Evolutionary conservation across 2,113 vertebrate species (phyloP), one percentile per base, ranked within the genome.

Genomic region (Cyanistes caeruleus): DNA sequence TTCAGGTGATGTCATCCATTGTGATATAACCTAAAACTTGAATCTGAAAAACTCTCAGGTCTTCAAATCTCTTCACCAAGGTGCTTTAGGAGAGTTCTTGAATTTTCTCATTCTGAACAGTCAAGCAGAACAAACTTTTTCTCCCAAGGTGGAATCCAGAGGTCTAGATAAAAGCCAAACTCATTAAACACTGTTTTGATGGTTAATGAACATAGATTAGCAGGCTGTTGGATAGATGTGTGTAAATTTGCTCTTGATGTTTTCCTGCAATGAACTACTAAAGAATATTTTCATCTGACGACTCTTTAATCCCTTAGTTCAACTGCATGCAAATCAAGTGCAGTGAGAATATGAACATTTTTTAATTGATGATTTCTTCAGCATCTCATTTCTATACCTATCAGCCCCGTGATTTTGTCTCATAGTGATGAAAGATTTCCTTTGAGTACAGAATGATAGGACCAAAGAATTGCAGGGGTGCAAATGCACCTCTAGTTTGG

Each of bases 221-320:
- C 55, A 76, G 46, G 23, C 53, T 78, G 16, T 43, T 90, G 39
- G 18, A 75, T 64, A 84, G 65, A 72, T 64, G 44, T 65, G 24
- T 48, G 10, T 65, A 79, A 81, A 37, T 73, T 76, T 95, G 37
- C 63, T 95, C 86, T 95, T 96, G 79, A 92, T 84, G 56, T 90
- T 73, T 89, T 81, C 64, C 35, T 46, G n/a, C 44, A 91, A 55
- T 43, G 33, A 85, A 76, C 72, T 77, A 84, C 65, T 81, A 55
- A 90, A 48, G n/a, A 73, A 46, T 86, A 67, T 91, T 91, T 94
- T 78, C 76, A 83, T 92, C 65, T 84, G 65, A 48, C 23, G 65
- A 28, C 15, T 75, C 73, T 94, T 94, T 90, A 80, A 91, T 86
- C 60, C 18, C 35, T 75, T 65, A 68, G 28, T 91, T 94, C 43